Evolutionary conservation across 1,140 invertebrate genomes (phyloP), one percentile per base, ranked within the genome.

Genomic region (Cyrtorhinus lividipennis): DNA sequence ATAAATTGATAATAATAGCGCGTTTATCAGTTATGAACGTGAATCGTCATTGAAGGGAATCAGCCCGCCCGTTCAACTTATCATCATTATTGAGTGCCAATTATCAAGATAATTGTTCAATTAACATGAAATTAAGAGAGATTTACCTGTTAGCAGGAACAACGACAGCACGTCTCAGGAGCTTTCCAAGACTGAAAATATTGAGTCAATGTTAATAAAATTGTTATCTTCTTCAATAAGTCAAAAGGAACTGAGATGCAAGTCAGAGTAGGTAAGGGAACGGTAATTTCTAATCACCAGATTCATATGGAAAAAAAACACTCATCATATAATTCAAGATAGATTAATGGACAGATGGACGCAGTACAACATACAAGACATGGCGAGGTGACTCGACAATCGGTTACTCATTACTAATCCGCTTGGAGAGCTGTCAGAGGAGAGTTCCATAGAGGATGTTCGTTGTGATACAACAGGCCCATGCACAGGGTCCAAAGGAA

Each of bases 41-140:
- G 20, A 5, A 20, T 53, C 48, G 18, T 53, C 48, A 53, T 20
- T 53, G 48, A 53, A 53, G 48, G 20, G 48, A n/a, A 53, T 53
- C 48, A 53, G 48, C 5, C 48, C 48, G 48, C 48, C 48, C 48
- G 48, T 53, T 53, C 48, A 5, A 53, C n/a, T n/a, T 10, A 53
- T 53, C 48, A 53, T 53, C 48, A 53, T 20, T 8, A 10, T 53
- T 20, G 20, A 8, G 38, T 10, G n/a, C 38, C 8, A 10, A 44
- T 44, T 44, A 44, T n/a, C 38, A 10, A 10, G 38, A 44, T n/a
- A n/a, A 10, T 44, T n/a, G 38, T 44, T 10, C 8, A 10, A 10
- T n/a, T 44, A 8, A 10, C n/a, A 8, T 10, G 38, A 44, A 44
- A n/a, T 10, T n/a, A n/a, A 8, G n/a, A 44, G n/a, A 44, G n/a